These are phyloP conservation scores for Squalus acanthias DNA, from an alignment of 2,797 vertebrate genomes.

Conservation along the genomic window DNA sequence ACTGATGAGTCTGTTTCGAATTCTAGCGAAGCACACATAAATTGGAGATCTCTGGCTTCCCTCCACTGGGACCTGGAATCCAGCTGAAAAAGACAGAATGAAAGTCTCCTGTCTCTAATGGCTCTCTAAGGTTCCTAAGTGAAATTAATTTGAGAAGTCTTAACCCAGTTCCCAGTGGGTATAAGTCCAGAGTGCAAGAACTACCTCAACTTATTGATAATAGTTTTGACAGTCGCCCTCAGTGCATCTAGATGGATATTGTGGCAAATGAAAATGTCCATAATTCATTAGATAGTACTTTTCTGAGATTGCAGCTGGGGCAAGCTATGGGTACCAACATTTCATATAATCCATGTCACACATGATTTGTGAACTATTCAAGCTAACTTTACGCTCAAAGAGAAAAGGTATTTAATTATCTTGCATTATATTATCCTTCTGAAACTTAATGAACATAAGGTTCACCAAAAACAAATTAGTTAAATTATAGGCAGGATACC, in stretches of 20 bases:
- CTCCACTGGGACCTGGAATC: slow-evolving; percentile 22
- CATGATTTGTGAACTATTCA: not conserved
- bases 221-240: slow-evolving; percentile 8
- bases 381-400: not conserved
- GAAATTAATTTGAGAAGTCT: slow-evolving; percentile 27
- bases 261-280: not conserved
- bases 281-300: not conserved
- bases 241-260: not conserved
- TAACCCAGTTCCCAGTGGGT: slow-evolving; percentile 25
- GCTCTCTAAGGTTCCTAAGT: slow-evolving; percentile 33
- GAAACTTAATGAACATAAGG: not conserved
- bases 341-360: not conserved
- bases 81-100: slow-evolving; percentile 27
- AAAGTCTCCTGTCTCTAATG: slow-evolving; percentile 25
- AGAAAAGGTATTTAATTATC: not conserved
- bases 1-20: slow-evolving; percentile 2
- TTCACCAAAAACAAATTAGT: not conserved
- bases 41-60: not conserved
- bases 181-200: not conserved
- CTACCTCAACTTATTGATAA: not conserved
- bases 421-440: not conserved
- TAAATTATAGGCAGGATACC: not conserved
- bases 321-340: too few species aligned
- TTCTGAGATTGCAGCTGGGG: not conserved
- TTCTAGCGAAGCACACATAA: not conserved